Percentiles rank a stretch among this genome's conserved stretches.
phyloP scores from a whole-genome alignment of 2,113 vertebrate genomes.

The Sphaerodactylus townsendi region DNA sequence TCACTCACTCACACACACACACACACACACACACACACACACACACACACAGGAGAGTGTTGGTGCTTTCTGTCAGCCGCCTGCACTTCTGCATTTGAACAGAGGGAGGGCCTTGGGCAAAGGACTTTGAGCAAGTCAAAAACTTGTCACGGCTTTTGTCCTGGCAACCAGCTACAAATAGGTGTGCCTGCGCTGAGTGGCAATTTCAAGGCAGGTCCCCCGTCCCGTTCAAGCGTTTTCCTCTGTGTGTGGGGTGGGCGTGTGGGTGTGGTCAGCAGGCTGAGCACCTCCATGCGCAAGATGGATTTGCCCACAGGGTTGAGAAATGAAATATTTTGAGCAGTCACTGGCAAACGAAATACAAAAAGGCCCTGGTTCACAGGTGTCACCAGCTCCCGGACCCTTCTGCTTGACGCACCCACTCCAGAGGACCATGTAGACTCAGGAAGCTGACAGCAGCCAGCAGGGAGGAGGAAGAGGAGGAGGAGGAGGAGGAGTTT shows the following conservation, averaged over 20 bases:
- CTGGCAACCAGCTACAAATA: conserved; percentile 31
- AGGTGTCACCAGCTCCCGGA: no score
- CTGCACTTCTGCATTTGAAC: neutral
- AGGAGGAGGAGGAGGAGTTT: no score
- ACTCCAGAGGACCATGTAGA: no score
- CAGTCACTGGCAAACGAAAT: rapidly evolving
- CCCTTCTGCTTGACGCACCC: no score
- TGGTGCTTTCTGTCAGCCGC: neutral
- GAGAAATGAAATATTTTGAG: neutral
- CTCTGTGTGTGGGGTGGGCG: no score
- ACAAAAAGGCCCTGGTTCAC: neutral
- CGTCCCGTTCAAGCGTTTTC: conserved; percentile 11
- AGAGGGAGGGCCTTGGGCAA: neutral
- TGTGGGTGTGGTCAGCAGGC: conserved; percentile 18
- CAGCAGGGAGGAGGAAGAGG: no score
- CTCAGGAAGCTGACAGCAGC: no score
- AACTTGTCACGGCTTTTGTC: conserved; percentile 41
- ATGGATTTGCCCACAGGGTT: conserved; percentile 1
- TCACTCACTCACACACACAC: no score
- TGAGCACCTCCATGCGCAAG: neutral
- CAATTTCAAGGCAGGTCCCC: conserved; percentile 24
- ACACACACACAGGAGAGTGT: no score
- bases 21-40: no score
- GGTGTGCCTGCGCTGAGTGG: neutral
- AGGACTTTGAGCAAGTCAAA: neutral